Evolutionary conservation across 2,113 vertebrate species (phyloP).

Genomic region (Alectura lathami): DNA sequence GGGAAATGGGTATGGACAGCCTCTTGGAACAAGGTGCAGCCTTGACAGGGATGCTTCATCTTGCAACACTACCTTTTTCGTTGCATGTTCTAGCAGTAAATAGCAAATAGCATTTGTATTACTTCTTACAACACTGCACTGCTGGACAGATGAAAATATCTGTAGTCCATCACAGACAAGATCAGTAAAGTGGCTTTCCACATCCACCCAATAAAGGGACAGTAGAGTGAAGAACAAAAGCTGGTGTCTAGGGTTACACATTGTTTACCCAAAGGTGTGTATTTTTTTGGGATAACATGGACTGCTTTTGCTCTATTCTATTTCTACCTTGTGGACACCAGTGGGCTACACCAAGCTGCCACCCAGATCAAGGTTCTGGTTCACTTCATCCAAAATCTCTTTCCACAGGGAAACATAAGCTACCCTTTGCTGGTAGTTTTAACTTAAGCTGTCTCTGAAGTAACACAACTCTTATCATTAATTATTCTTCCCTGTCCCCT

Average conservation of each 20-base stretch:
- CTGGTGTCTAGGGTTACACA: neutral
- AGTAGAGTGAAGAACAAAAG: neutral
- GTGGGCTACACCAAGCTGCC: neutral
- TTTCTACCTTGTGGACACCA: neutral
- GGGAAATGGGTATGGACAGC: conserved; percentile 23
- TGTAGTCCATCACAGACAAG: neutral
- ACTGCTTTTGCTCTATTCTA: neutral
- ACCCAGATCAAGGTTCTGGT: neutral
- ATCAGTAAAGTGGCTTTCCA: neutral
- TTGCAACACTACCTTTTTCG: neutral
- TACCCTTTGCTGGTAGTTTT: neutral
- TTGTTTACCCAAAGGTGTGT: neutral
- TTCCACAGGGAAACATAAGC: neutral
- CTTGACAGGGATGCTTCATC: neutral
- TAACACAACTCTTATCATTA: neutral
- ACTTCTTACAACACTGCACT: neutral
- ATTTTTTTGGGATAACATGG: neutral
- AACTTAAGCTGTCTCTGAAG: neutral
- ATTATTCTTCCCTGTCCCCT: neutral
- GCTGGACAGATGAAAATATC: neutral
- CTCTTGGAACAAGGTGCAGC: neutral
- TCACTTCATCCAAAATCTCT: neutral
- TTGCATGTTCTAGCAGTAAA: neutral
- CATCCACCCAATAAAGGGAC: neutral
- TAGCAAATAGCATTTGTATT: neutral